Evolutionary conservation across 2,797 vertebrate species (phyloP).

Genomic region (Hirundo rustica): DNA sequence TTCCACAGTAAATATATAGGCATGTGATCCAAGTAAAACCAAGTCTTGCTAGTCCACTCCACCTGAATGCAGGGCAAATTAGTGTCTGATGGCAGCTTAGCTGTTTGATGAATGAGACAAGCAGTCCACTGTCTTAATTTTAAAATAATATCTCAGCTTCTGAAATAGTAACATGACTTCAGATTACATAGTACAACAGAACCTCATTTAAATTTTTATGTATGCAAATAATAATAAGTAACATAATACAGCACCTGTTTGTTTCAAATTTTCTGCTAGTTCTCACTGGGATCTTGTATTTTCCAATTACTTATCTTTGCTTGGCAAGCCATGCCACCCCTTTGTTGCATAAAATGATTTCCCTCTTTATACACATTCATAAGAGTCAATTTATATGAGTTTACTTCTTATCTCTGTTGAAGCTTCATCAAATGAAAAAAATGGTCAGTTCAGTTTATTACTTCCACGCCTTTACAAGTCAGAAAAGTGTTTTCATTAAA

Average conservation of each 20-base stretch:
- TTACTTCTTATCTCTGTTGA: constrained; percentile 35
- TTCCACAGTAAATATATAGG: not conserved
- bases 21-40: not conserved
- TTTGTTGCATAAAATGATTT: constrained; percentile 36
- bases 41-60: not conserved
- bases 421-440: constrained; percentile 17
- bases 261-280: constrained; percentile 32
- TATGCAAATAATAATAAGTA: not conserved
- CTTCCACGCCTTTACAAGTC: constrained; percentile 20
- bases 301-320: constrained; percentile 37
- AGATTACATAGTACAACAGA: not conserved
- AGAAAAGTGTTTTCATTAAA: constrained; percentile 31
- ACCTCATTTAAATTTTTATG: not conserved
- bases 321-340: not conserved
- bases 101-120: not conserved
- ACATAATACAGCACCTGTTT: not conserved
- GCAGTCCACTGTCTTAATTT: not conserved
- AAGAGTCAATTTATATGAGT: not conserved
- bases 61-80: not conserved
- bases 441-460: not conserved
- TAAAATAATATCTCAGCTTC: not conserved
- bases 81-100: not conserved
- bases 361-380: not conserved
- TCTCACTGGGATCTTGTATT: constrained; percentile 16
- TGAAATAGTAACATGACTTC: not conserved